Base-by-base conservation (phyloP, 1,140 invertebrate species). In the Drosophila varians region DNA sequence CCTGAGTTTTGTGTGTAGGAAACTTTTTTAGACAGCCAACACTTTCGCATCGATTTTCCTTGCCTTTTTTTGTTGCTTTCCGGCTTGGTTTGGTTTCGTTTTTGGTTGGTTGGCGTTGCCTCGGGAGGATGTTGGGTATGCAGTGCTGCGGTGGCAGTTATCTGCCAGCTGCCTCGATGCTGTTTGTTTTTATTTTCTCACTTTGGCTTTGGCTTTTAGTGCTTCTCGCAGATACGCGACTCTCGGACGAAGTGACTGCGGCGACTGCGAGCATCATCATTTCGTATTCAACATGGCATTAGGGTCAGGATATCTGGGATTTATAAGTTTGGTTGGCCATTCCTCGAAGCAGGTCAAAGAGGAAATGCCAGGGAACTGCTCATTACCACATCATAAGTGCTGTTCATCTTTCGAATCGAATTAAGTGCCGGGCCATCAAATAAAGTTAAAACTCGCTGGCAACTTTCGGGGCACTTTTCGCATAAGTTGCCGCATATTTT, bases 251-350 rank as follows among this genome's bases (percentile, higher is more conserved):
- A 58, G 49, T n/a, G n/a, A n/a, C n/a, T n/a, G 12, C 31, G 26
- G 34, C 45, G 25, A 47, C 28, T n/a, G 28, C 54, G 51, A 53
- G 70, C 74, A 74, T 74, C 82, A 83, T 87, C 83, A 87, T 87
- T 87, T 82, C 38, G 83, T 87, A 87, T 87, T 87, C 82, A 88
- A 57, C 74, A 77, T 68, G 54, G 82, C 83, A 88, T 87, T 87
- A 88, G 74, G 83, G 77, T 88, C 83, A 87, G 83, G 74, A 88
- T 87, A 87, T 87, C 82, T 87, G 83, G 77, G 83, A 87, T 88
- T 87, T 87, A 87, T 87, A 87, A 88, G 82, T 87, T 88, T 87
- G 71, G 82, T 87, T 72, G 75, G 77, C 82, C 71, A 49, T 75
- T 79, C 57, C 45, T 56, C n/a, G 62, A 74, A 70, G 72, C 71